phyloP scores from a whole-genome alignment of 2,797 vertebrate genomes.

The Carapus acus region DNA sequence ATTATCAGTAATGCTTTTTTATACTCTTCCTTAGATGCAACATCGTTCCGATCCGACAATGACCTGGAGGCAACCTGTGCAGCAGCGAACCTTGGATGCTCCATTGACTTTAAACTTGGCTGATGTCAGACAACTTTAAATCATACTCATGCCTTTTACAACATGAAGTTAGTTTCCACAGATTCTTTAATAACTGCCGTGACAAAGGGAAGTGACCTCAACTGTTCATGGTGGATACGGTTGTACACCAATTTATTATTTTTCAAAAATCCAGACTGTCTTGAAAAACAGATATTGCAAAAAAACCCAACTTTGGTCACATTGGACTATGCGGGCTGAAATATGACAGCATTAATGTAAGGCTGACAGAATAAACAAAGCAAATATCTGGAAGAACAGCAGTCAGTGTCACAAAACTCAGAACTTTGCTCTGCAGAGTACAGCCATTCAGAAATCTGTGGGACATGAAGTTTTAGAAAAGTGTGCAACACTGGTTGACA shows the following conservation, averaged over 20 bases:
- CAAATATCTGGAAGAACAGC: not conserved
- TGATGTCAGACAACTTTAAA: too few relatives aligned
- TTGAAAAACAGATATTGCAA: not conserved
- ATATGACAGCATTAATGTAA: not conserved
- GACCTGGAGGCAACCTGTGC: conserved; percentile 28
- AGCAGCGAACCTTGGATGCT: conserved; percentile 1
- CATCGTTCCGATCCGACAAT: conserved; percentile 69
- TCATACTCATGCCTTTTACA: conserved; percentile 10
- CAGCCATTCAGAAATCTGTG: not conserved
- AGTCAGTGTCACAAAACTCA: not conserved
- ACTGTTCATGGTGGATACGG: too few relatives aligned
- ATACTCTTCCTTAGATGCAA: conserved; percentile 67
- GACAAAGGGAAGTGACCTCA: conserved; percentile 5
- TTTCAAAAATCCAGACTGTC: not conserved
- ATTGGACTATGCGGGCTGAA: too few relatives aligned
- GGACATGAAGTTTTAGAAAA: not conserved
- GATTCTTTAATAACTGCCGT: conserved; percentile 14
- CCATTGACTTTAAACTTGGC: not conserved
- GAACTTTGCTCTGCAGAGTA: not conserved
- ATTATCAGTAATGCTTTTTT: not conserved
- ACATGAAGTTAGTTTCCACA: conserved; percentile 5
- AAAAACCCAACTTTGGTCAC: not conserved
- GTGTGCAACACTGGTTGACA: conserved; percentile 7
- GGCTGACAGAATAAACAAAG: not conserved
- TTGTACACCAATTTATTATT: too few relatives aligned